Percentiles rank a stretch among this genome's conserved stretches.
phyloP scores from a whole-genome alignment of 2,888 invertebrate species.

The Hecatera dysodea region DNA sequence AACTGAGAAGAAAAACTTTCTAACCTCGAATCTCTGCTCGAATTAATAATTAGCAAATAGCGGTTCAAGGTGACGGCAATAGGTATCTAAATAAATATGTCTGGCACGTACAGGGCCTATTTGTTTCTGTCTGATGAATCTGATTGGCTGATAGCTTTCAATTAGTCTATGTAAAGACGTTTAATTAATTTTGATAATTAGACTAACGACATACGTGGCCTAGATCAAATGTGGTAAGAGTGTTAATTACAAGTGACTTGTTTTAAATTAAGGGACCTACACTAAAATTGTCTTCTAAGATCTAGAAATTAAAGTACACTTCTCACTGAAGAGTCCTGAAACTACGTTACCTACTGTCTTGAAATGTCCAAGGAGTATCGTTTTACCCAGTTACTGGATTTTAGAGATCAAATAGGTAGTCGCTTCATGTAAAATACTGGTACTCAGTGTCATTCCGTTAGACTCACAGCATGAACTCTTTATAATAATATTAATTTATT shows the following conservation, averaged over 20 bases:
- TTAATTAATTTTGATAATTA: slow-evolving; percentile 41
- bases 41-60: slow-evolving; percentile 19
- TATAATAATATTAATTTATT: no score
- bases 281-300: not conserved
- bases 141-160: slow-evolving; percentile 49
- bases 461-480: no score
- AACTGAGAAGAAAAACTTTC: not conserved
- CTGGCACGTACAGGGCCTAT: slow-evolving; percentile 37
- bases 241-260: not conserved
- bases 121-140: slow-evolving; percentile 38
- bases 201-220: slow-evolving; percentile 6
- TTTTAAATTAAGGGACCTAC: slow-evolving; percentile 13
- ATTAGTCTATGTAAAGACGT: slow-evolving; percentile 43
- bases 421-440: no score
- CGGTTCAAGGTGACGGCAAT: not conserved
- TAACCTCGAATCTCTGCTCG: not conserved
- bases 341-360: no score
- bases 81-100: slow-evolving; percentile 24
- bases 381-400: no score
- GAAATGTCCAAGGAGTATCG: no score
- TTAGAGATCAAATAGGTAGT: no score
- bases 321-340: no score
- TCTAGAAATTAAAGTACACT: not conserved
- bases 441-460: no score
- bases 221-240: not conserved